Evolutionary conservation across 2,888 invertebrate species (phyloP), one percentile per base, ranked within the genome.

Genomic region (Chymomyza fuscimana): DNA sequence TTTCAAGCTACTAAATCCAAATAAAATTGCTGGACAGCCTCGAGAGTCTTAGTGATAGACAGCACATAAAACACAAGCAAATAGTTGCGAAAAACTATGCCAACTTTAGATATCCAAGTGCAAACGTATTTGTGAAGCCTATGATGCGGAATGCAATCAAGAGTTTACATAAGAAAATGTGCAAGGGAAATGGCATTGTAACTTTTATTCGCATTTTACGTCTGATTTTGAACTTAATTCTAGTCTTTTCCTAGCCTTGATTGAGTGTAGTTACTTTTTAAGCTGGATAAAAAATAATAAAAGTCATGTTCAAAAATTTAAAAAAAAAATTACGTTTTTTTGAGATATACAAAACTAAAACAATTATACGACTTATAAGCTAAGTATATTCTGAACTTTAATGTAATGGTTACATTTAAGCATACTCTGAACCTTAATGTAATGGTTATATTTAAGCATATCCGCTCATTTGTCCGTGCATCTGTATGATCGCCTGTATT

Each of bases 201-300:
- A 68, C 63, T 78, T 72, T 62, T 77, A 63, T 60, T 29, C 51
- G 60, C 60, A 62, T 76, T 73, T 72, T 73, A 68, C 40, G 70
- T 65, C 78, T 80, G 69, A 65, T 66, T 71, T 72, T 74, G 62
- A 63, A 56, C 54, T 60, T 60, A 54, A 74, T 62, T 67, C 59
- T 65, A 60, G 58, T 69, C 25, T 77, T 69, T 56, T 36, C 69
- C 56, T 59, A 16, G 9, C 51, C 51, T 6, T 16, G 51, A 36
- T 25, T 3, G 25, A 25, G 25, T 25, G 6, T 36, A 36, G 36
- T 36, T 36, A 7, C 19, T 52, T 52, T 52, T 52, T n/a, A 16
- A n/a, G n/a, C n/a, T n/a, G n/a, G n/a, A n/a, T n/a, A n/a, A n/a
- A n/a, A n/a, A n/a, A n/a, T n/a, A n/a, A n/a, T n/a, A n/a, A n/a